Conservation (phyloP, 2,888 invertebrate species). For the Deroplatys truncata region DNA sequence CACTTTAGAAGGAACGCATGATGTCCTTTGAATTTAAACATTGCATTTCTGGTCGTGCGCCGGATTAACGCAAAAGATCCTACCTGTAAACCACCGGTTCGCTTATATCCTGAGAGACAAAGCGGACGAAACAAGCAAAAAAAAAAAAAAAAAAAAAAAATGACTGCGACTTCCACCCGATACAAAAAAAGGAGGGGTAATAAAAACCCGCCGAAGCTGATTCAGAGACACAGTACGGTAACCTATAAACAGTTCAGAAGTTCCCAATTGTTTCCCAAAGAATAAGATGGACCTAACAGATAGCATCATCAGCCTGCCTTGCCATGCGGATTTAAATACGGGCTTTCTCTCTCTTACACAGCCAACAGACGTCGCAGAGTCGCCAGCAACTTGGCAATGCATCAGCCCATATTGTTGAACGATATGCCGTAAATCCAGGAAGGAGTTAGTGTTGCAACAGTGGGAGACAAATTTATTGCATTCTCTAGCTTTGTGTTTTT, state of each 20-base stretch:
- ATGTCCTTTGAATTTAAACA: too few species aligned
- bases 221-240: neutral
- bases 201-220: neutral
- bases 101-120: neutral
- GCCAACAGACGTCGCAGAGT: neutral
- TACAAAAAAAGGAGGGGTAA: neutral
- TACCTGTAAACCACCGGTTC: neutral
- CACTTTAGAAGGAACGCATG: too few species aligned
- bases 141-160: neutral
- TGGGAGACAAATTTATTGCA: neutral
- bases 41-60: too few species aligned
- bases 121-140: neutral
- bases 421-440: neutral
- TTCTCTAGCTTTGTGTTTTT: neutral
- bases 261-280: slow-evolving; percentile 22
- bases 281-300: neutral
- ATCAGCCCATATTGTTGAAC: neutral
- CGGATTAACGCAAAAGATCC: neutral
- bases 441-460: neutral
- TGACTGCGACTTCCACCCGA: neutral
- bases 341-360: neutral
- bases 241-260: slow-evolving; percentile 25
- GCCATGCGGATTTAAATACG: neutral
- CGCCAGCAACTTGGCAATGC: neutral
- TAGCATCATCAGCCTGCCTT: slow-evolving; percentile 4